Conservation (phyloP, 2,888 invertebrate species). For the Hesperia comma region DNA sequence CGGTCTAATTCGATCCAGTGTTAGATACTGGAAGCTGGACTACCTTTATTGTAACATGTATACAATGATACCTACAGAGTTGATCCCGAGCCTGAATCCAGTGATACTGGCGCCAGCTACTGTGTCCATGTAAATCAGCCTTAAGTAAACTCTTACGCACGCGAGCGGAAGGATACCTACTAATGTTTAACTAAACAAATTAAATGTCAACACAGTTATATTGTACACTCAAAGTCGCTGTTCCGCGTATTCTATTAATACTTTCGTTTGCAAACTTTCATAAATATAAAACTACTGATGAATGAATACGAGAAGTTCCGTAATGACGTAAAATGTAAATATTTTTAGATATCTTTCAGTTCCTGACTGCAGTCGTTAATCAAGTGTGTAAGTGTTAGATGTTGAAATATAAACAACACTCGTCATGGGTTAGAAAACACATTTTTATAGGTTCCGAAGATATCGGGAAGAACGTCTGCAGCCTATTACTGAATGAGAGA, state of each 20-base stretch:
- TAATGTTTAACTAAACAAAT: too few relatives aligned
- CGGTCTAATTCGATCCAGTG: too few relatives aligned
- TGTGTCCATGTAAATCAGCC: too few relatives aligned
- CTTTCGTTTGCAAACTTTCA: background rate
- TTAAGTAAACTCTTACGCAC: too few relatives aligned
- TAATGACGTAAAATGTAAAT: constrained; percentile 10
- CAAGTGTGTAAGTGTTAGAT: constrained; percentile 8
- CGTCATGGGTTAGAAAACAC: background rate
- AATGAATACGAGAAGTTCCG: background rate
- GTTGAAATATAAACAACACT: constrained; percentile 6
- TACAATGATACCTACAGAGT: too few relatives aligned
- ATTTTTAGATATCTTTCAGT: constrained; percentile 10
- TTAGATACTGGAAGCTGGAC: too few relatives aligned
- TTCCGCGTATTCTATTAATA: background rate
- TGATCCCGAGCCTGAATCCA: too few relatives aligned
- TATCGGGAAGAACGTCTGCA: background rate
- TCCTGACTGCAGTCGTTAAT: constrained; percentile 7
- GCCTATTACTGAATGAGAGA: too few relatives aligned
- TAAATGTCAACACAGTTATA: too few relatives aligned
- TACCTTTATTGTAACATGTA: too few relatives aligned
- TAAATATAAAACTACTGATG: constrained; percentile 6
- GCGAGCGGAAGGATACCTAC: too few relatives aligned
- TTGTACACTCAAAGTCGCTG: background rate
- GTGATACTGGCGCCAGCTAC: too few relatives aligned
- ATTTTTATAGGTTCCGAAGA: background rate